Base-by-base conservation (phyloP, 2,888 invertebrate genomes). In the Rugalucina vietnamica region DNA sequence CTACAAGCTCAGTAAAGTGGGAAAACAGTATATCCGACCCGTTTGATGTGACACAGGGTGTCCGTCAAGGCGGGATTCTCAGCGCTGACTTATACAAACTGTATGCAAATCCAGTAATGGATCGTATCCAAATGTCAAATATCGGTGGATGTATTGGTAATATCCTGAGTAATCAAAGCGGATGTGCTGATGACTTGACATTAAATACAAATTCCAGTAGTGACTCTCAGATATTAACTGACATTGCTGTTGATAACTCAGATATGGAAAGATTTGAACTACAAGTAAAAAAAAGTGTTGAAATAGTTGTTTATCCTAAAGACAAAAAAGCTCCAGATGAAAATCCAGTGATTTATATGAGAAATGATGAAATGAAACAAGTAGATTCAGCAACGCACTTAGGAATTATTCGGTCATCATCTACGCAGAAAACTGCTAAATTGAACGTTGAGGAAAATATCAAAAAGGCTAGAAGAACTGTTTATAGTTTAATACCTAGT, bases 11-110 rank as follows among this genome's bases (percentile, higher is more conserved):
- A 4, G 65, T 79, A 4, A 74, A 79, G 34, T 79, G 65, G 79
- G 3, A 36, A 14, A 37, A 49, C 5, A 2, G 29, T 29, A 54
- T 14, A 0, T 50, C 72, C 0, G 14, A 54, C 2, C 12, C 27
- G 8, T 79, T 57, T 29, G 1, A 1, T 8, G 36, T 75, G 10
- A 21, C 18, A 3, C 73, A 74, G 49, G 79, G 79, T 14, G 79
- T 79, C 21, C 10, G 79, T 4, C 79, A 60, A 27, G 73, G 79
- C 3, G 79, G 79, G 0, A 73, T 79, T 8, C 37, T 79, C 4
- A 73, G 73, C 39, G 37, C 79, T 21, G 79, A 79, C 29, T 39
- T 79, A 0, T 79, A 79, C 34, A 79, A 79, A 39, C 12, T 39
- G 4, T 74, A 79, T 29, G 39, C 60, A 12, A 74, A 79, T 36